Conservation (phyloP, 2,113 vertebrate species). For the Bostrychus sinensis region DNA sequence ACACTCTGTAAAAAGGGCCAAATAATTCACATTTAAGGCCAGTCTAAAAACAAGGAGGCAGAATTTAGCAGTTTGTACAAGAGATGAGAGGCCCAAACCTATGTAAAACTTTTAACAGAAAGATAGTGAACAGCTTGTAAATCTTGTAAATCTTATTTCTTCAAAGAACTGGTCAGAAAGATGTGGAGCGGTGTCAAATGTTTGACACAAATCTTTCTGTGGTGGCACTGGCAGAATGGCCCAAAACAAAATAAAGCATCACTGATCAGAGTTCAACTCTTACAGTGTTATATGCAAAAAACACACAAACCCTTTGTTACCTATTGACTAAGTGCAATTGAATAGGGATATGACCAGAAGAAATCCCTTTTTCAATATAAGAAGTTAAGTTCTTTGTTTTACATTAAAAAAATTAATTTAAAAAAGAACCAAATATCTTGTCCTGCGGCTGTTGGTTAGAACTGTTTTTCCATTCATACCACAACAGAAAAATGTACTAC, state of each 20-base stretch:
- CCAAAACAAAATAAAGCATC: background rate
- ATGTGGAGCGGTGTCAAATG: background rate
- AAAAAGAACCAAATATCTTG: conserved; percentile 1
- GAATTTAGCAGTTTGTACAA: conserved; percentile 5
- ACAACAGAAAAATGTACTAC: background rate
- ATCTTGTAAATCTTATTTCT: background rate
- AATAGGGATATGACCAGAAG: conserved; percentile 30
- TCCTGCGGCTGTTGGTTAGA: background rate
- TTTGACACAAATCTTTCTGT: background rate
- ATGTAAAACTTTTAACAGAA: conserved; percentile 2
- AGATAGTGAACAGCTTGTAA: background rate
- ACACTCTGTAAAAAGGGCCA: conserved; percentile 45
- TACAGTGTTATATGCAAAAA: conserved; percentile 13
- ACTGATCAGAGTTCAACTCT: conserved; percentile 46
- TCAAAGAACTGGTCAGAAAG: background rate
- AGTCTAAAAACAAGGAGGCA: conserved; percentile 25
- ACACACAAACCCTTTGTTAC: conserved; percentile 35
- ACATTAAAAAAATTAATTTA: conserved; percentile 36
- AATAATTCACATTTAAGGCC: conserved; percentile 53
- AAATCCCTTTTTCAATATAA: conserved; percentile 1
- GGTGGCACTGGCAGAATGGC: background rate
- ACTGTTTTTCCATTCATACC: background rate
- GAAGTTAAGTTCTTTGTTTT: conserved; percentile 6
- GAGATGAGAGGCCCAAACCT: conserved; percentile 19
- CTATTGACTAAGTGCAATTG: conserved; percentile 53